Conservation (phyloP, 2,888 invertebrate genomes). For the Drosophila acutilabella region DNA sequence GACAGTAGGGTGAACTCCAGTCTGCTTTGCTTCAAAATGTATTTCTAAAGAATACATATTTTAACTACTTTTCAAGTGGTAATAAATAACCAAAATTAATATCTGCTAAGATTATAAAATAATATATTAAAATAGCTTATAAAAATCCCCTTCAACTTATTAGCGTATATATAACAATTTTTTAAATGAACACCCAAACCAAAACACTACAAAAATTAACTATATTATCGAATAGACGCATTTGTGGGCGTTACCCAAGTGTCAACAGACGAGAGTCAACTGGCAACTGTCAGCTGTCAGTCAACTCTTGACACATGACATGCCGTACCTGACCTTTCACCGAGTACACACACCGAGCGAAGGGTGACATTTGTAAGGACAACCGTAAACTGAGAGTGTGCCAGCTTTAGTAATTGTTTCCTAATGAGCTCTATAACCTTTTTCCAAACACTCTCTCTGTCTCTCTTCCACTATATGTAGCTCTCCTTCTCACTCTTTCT, state of each 20-base stretch:
- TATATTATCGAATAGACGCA: conserved; percentile 67
- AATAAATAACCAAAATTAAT: no score
- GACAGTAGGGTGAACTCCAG: no score
- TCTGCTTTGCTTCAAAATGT: no score
- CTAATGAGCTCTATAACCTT: conserved; percentile 64
- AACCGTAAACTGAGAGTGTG: conserved; percentile 61
- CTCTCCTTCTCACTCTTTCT: not conserved
- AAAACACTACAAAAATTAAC: conserved; percentile 56
- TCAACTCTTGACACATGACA: conserved; percentile 70
- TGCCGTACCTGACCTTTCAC: conserved; percentile 71
- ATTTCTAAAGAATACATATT: no score
- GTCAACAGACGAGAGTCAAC: conserved; percentile 59
- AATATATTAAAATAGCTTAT: no score
- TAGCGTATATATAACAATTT: not conserved
- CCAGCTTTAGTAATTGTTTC: conserved; percentile 68
- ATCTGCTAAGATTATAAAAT: no score
- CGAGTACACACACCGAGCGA: conserved; percentile 24
- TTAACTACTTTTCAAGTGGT: no score
- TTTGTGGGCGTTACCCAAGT: conserved; percentile 70
- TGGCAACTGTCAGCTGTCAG: conserved; percentile 68
- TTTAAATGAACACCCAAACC: not conserved
- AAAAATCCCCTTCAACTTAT: no score
- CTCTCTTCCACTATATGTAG: not conserved
- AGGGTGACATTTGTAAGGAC: conserved; percentile 55
- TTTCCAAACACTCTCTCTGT: conserved; percentile 5